Conservation (phyloP, 35 echinoderm and acorn worm genomes). For the Diadema setosum region DNA sequence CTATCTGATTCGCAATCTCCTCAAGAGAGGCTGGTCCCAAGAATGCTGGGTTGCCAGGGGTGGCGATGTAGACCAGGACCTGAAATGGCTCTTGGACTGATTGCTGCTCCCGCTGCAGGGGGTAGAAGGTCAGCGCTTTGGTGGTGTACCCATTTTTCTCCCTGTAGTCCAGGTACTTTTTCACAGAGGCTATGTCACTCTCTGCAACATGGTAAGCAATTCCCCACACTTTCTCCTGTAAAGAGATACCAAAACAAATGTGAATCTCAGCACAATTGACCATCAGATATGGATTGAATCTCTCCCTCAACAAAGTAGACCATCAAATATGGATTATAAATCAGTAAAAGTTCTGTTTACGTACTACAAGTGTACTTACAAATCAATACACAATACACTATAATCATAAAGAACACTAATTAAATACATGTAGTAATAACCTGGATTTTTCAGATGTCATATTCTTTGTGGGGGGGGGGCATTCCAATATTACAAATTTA, state of each 20-base stretch:
- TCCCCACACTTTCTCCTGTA: slow-evolving; percentile 87
- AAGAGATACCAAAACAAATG: background rate
- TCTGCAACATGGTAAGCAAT: slow-evolving; percentile 87
- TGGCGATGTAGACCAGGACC: slow-evolving; percentile 65
- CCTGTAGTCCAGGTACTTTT: slow-evolving; percentile 73
- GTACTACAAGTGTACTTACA: too few species aligned
- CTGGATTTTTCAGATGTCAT: too few species aligned
- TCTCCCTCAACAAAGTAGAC: background rate
- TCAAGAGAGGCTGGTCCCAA: slow-evolving; percentile 74
- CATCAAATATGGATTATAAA: too few species aligned
- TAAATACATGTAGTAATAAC: too few species aligned
- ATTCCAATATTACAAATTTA: too few species aligned
- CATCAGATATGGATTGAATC: background rate
- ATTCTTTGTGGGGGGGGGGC: too few species aligned
- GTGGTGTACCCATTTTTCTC: slow-evolving; percentile 85
- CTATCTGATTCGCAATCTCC: slow-evolving; percentile 82
- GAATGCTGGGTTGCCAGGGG: slow-evolving; percentile 57
- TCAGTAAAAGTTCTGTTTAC: too few species aligned
- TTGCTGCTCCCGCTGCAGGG: slow-evolving; percentile 1
- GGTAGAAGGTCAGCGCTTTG: slow-evolving; percentile 52
- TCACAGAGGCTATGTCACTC: slow-evolving; percentile 29
- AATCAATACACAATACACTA: background rate
- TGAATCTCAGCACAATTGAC: background rate
- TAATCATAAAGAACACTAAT: background rate
- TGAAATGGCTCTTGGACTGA: slow-evolving; percentile 20